These are phyloP conservation scores for Schizotus pectinicornis DNA, from an alignment of 2,888 invertebrate genomes.

Conservation along the genomic window DNA sequence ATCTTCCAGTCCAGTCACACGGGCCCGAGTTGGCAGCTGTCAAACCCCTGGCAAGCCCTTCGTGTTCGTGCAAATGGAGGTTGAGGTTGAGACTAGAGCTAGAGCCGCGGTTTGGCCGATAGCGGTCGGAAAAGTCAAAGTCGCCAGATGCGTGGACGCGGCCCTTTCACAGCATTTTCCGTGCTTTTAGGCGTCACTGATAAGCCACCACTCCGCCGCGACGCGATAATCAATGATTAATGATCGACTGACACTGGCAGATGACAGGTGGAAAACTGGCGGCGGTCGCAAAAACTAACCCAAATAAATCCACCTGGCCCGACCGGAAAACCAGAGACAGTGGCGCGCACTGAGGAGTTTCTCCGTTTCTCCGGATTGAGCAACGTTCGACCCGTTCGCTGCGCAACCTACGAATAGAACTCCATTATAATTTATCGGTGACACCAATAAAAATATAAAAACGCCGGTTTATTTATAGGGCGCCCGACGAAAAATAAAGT, in stretches of 20 bases:
- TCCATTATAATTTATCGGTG: too few relatives aligned
- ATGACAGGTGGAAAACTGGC: conserved; percentile 46
- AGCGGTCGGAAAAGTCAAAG: background rate
- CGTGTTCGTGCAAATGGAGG: conserved; percentile 46
- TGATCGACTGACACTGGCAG: conserved; percentile 49
- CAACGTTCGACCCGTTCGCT: too few relatives aligned
- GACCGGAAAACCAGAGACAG: conserved; percentile 6
- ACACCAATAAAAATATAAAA: too few relatives aligned
- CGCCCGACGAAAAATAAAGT: too few relatives aligned
- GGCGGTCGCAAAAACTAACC: conserved; percentile 8
- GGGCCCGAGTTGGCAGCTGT: conserved; percentile 35
- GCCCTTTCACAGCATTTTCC: conserved; percentile 39
- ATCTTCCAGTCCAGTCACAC: conserved; percentile 29
- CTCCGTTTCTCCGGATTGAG: too few relatives aligned
- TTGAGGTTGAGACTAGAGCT: conserved; percentile 37
- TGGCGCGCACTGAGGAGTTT: conserved; percentile 5
- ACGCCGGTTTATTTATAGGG: too few relatives aligned
- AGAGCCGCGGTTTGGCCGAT: conserved; percentile 4
- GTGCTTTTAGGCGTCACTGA: conserved; percentile 30
- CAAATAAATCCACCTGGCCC: background rate
- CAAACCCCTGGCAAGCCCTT: conserved; percentile 46
- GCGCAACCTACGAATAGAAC: too few relatives aligned
- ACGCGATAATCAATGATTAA: conserved; percentile 56
- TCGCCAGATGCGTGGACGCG: conserved; percentile 13
- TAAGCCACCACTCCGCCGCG: conserved; percentile 38